Evolutionary conservation across 2,113 vertebrate genomes (phyloP).

Genomic region (Burhinus oedicnemus): DNA sequence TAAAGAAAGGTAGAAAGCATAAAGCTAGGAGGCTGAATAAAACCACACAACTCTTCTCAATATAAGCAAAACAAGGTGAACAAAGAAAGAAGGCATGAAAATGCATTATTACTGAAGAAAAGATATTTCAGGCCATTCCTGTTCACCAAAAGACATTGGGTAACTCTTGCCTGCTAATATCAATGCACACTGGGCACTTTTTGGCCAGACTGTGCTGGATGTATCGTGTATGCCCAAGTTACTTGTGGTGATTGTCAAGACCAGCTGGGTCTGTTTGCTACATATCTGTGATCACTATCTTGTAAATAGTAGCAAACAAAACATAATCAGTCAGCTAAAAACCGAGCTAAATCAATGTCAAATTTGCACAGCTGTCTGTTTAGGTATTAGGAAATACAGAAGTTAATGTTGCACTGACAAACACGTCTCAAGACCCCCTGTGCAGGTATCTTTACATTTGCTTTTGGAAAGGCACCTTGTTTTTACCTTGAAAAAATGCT

Average conservation of each 20-base stretch:
- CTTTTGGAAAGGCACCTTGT: background rate
- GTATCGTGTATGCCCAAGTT: background rate
- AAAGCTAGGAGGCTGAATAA: background rate
- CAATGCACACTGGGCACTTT: background rate
- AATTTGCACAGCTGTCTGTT: background rate
- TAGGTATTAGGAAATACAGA: constrained; percentile 1
- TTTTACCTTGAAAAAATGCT: background rate
- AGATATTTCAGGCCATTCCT: background rate
- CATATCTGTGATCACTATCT: background rate
- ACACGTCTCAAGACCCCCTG: background rate
- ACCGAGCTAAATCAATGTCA: background rate
- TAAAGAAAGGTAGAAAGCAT: background rate
- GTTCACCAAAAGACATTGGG: background rate
- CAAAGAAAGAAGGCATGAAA: background rate
- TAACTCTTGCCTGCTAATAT: background rate
- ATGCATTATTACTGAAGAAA: background rate
- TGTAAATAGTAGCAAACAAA: background rate
- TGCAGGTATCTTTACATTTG: background rate
- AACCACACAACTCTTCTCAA: background rate
- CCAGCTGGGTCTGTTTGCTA: background rate
- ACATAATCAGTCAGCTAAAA: background rate
- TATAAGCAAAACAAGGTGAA: background rate
- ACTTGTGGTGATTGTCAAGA: background rate
- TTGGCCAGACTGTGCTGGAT: background rate
- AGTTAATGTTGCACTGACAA: background rate